Evolutionary conservation across 2,113 vertebrate species (phyloP), one percentile per base, ranked within the genome.

Genomic region (Nycticorax nycticorax): DNA sequence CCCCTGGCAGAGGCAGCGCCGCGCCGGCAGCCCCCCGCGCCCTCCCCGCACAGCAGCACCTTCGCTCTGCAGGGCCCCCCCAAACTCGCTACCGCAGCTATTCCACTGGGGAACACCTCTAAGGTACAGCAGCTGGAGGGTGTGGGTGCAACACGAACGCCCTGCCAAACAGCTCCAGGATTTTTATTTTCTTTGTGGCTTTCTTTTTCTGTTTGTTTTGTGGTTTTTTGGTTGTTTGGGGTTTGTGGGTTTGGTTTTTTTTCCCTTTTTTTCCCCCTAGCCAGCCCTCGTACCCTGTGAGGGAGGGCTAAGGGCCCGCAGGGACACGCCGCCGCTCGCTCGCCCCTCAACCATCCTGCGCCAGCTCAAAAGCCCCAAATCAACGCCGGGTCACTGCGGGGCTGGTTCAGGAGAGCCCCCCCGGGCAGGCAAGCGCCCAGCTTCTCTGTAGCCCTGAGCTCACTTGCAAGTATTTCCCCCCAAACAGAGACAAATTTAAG

Each of bases 341-440:
- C 9, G 0, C 35, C 24, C 8, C 52, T 23, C 53, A 12, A 6
- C 12, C 63, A 1, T 48, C n/a, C 72, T 8, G 22, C 23, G 37
- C 30, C n/a, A 45, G 21, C 12, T 10, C 26, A 27, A 30, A 75
- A 39, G 5, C 3, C 1, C n/a, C 8, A 26, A 50, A 53, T 10
- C 41, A 13, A 2, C 3, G 16, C 45, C 11, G 39, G 16, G 27
- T 56, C 60, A 15, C 43, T 19, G 13, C 1, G 3, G 23, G 22
- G 37, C 52, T 77, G 52, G 41, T 41, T 56, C 50, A 43, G 57
- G 45, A 69, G 43, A 77, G 43, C 13, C 14, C 26, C 28, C 43
- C 41, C 0, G 0, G 32, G 13, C 16, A 22, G 56, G 21, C 24
- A 32, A 47, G 35, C 37, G 32, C 24, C 27, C 26, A 21, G 2